Conservation (phyloP, 2,113 vertebrate genomes). For the Mobula birostris region DNA sequence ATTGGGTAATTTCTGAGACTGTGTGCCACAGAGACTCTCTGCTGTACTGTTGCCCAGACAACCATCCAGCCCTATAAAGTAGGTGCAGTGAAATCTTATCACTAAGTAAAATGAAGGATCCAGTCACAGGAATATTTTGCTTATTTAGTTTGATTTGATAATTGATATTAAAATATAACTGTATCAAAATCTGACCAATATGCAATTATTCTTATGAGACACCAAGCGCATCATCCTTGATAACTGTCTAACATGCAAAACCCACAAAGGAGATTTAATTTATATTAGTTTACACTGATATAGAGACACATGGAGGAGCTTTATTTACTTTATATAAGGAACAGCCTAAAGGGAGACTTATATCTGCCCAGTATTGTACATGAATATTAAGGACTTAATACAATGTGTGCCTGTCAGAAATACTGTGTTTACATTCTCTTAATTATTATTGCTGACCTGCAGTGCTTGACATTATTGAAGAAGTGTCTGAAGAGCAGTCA, state of each 20-base stretch:
- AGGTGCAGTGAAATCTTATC: background rate
- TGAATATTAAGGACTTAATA: conserved; percentile 9
- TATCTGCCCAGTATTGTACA: background rate
- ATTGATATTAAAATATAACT: background rate
- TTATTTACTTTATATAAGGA: background rate
- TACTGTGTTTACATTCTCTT: background rate
- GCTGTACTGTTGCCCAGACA: too few relatives aligned
- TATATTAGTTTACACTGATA: background rate
- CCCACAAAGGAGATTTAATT: background rate
- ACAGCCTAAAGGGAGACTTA: conserved; percentile 5
- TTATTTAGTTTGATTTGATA: background rate
- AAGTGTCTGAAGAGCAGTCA: conserved; percentile 24
- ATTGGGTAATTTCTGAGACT: too few relatives aligned
- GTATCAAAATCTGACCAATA: background rate
- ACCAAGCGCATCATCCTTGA: background rate
- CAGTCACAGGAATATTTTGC: background rate
- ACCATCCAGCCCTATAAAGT: too few relatives aligned
- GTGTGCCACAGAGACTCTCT: too few relatives aligned
- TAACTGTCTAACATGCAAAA: background rate
- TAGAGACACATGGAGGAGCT: background rate
- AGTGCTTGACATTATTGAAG: background rate
- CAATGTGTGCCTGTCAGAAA: conserved; percentile 13
- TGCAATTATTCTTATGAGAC: background rate
- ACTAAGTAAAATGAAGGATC: background rate
- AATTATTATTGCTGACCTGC: conserved; percentile 12